Base-by-base conservation (phyloP, 2,797 vertebrate genomes). In the Eulemur albifrons region DNA sequence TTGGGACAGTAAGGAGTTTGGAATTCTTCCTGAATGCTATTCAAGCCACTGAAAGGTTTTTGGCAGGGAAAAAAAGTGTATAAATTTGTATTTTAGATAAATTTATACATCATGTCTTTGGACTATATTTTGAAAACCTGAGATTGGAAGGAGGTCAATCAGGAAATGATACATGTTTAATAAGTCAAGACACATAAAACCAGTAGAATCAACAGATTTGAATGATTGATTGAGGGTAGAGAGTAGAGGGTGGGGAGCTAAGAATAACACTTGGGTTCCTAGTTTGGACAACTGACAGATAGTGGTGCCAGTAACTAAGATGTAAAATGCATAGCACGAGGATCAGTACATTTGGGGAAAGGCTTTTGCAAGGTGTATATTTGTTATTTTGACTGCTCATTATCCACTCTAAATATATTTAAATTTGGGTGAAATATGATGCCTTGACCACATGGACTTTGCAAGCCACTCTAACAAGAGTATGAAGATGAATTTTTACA, bases 111-210 rank as follows among this genome's bases (percentile, higher is more conserved):
- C 52, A 57, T n/a, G 0, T 50, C n/a, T 80, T 90, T 92, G n/a
- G 32, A 88, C 84, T 73, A 38, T 63, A 77, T 92, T 95, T 95
- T 87, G 43, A 85, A 93, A 92, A 82, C 17, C 30, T 94, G 80
- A 97, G n/a, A 72, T 12, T 89, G 52, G 32, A 61, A 84, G 13
- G 14, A 81, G 2, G 21, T 18, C 0, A 2, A 50, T 54, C 23
- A 76, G 61, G n/a, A 52, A 65, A 93, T 38, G 12, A 76, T 50
- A n/a, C 6, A 65, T 20, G 2, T 96, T 86, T 93, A 45, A 79
- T 48, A 48, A 89, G 35, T 40, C 50, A 86, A 83, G 21, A 65
- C 10, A 43, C 13, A 83, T 17, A 61, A 67, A 95, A 57, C 0
- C 20, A 17, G 21, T 72, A 40, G 11, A 93, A 65, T 80, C 18